Evolutionary conservation across 2,113 vertebrate species (phyloP), one percentile per base, ranked within the genome.

Genomic region (Zingel zingel): DNA sequence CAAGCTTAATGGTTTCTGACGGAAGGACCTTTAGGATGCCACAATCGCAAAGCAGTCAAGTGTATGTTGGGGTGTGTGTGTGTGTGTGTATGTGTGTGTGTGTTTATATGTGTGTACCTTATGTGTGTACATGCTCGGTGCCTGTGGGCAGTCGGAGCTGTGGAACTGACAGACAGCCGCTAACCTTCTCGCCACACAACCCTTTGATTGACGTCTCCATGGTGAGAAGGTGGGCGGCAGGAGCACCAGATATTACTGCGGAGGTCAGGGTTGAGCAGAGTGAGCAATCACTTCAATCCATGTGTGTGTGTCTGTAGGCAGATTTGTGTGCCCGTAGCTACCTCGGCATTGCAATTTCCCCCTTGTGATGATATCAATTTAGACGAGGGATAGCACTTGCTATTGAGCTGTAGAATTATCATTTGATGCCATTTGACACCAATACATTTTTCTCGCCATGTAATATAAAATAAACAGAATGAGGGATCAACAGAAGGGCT

Each of bases 201-300:
- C 80, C 80, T 73, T 57, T 93, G 93, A 95, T 91, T 94, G 94
- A 91, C 93, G 16, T 91, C 54, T 91, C 82, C 43, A 68, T 81
- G 89, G 86, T 54, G 90, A 80, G 86, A 87, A 93, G 89, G 89
- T 89, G 87, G 89, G 89, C 9, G 54, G 73, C 62, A 25, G 88
- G 79, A 86, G 85, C 71, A 90, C 76, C 72, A 82, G 86, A 91
- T 90, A 91, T 91, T 91, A 93, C 88, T 77, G 86, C 8, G 5
- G 83, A 91, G 93, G 92, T 94, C 91, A 92, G 86, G 92, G 91
- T 92, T 89, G 90, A 86, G 76, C 61, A 39, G 82, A 84, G 86
- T 85, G 86, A 83, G 83, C 83, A 90, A 92, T 94, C 89, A 83
- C 84, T 85, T 86, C 71, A 72, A 68, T 87, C 45, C 33, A 1